These are phyloP conservation scores for Periparus ater DNA, from an alignment of 2,797 vertebrate species.

Conservation along the genomic window DNA sequence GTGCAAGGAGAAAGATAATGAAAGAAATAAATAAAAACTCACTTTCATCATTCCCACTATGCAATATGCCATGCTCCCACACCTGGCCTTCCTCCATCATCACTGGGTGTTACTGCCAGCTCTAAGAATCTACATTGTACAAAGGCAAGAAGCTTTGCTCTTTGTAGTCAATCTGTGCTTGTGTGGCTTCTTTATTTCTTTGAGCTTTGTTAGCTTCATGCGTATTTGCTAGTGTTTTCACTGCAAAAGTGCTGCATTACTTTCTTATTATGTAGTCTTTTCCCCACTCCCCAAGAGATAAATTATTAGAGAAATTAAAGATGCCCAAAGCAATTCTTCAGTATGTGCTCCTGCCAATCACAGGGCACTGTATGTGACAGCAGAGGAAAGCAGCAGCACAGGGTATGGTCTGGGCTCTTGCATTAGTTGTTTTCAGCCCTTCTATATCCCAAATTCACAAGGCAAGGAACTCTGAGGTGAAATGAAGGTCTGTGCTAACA, in stretches of 20 bases:
- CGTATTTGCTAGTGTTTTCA: background rate
- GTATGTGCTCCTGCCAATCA: background rate
- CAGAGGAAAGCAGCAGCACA: background rate
- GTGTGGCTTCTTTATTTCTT: background rate
- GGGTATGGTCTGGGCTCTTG: background rate
- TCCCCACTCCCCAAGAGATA: background rate
- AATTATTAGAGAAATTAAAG: background rate
- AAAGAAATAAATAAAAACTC: background rate
- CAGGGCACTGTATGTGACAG: background rate
- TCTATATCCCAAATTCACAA: background rate
- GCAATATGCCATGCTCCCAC: background rate
- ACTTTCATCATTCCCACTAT: background rate
- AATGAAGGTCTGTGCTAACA: background rate
- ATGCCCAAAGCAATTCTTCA: background rate
- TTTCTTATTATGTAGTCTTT: background rate
- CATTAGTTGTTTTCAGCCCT: background rate
- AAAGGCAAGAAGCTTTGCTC: background rate
- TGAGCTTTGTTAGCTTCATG: background rate
- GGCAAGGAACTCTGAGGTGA: background rate
- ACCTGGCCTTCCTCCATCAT: background rate
- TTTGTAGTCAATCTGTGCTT: background rate
- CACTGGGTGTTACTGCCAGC: background rate
- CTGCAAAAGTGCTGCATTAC: background rate
- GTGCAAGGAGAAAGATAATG: background rate
- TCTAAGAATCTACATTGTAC: background rate